Evolutionary conservation across 2,888 invertebrate species (phyloP), one percentile per base, ranked within the genome.

Genomic region (Eilema griseolum): DNA sequence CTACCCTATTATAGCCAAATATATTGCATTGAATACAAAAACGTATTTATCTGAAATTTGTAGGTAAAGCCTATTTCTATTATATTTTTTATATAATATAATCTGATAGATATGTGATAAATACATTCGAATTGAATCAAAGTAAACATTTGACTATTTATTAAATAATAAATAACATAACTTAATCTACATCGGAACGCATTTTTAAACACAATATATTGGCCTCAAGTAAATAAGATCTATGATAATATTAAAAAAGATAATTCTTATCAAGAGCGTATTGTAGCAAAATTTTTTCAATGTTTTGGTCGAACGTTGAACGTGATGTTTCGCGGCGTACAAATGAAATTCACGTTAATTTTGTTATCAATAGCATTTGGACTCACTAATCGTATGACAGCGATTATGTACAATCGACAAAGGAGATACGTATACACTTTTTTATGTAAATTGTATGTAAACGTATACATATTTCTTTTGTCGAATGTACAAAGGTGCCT

Each of bases 61-160:
- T 72, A 52, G 52, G 52, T 52, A 16, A 70, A 74, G 61, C 61
- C 75, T 78, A 74, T 64, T 31, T 69, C 67, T 74, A 70, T 31
- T 24, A 70, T 70, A 80, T 66, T 59, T 67, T 76, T 66, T 52
- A 11, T 59, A 37, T 52, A 66, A 71, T 72, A 70, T 75, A 71
- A 77, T 67, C 65, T 70, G 71, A 73, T 68, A 78, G 72, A 75
- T 76, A 76, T 74, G 64, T 75, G 71, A 80, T 76, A 69, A 81
- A 70, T 76, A 79, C 57, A 74, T 70, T 72, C n/a, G 52, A 65
- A 67, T 67, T 46, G 52, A 69, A 67, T 72, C 67, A 63, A 61
- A 61, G 69, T 65, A 71, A 70, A 65, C 16, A 63, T 61, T 61
- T 66, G 62, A 71, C 28, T 60, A 73, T 69, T 31, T 71, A 70